Evolutionary conservation across 2,797 vertebrate genomes (phyloP).

Genomic region (Gymnoscopelus microlampas): DNA sequence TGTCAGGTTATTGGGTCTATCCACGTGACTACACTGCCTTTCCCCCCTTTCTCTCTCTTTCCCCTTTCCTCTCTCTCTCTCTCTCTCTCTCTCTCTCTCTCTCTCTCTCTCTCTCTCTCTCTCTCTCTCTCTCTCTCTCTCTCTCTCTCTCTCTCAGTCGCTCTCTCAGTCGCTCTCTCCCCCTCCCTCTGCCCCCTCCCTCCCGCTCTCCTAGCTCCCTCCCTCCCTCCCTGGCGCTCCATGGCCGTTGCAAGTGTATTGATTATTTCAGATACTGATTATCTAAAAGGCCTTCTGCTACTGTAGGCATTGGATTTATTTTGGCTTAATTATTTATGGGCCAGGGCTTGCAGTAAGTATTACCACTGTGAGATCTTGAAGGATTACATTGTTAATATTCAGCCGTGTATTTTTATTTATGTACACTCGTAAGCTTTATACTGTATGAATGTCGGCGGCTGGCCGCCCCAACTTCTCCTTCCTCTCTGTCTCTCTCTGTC

Average conservation of each 20-base stretch:
- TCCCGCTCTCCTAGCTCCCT: slow-evolving; percentile 21
- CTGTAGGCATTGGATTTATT: slow-evolving; percentile 88
- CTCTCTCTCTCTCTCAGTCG: slow-evolving; percentile 69
- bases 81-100: slow-evolving; percentile 31
- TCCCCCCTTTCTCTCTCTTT: slow-evolving; percentile 4
- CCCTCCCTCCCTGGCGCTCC: slow-evolving; percentile 60
- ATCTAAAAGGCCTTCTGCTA: slow-evolving; percentile 90
- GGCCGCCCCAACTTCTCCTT: slow-evolving; percentile 11
- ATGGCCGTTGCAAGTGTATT: slow-evolving; percentile 81
- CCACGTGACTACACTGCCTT: slow-evolving; percentile 55
- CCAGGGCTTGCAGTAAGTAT: slow-evolving; percentile 83
- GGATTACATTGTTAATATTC: slow-evolving; percentile 85
- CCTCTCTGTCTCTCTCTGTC: slow-evolving; percentile 54
- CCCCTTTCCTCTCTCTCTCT: slow-evolving; percentile 6
- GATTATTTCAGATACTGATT: slow-evolving; percentile 89
- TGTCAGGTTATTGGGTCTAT: slow-evolving; percentile 74
- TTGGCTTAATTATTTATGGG: slow-evolving; percentile 89
- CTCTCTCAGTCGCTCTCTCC: slow-evolving; percentile 42
- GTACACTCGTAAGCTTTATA: slow-evolving; percentile 72
- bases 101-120: slow-evolving; percentile 23
- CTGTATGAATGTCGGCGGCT: slow-evolving; percentile 55
- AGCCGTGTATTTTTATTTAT: slow-evolving; percentile 85
- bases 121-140: slow-evolving; percentile 17
- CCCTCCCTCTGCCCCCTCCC: slow-evolving; percentile 60
- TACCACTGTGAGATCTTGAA: slow-evolving; percentile 83